A percentile compares a stretch with the other conserved stretches of the same genome.
phyloP scores from a whole-genome alignment of 2,888 invertebrate species.

The Operophtera brumata region DNA sequence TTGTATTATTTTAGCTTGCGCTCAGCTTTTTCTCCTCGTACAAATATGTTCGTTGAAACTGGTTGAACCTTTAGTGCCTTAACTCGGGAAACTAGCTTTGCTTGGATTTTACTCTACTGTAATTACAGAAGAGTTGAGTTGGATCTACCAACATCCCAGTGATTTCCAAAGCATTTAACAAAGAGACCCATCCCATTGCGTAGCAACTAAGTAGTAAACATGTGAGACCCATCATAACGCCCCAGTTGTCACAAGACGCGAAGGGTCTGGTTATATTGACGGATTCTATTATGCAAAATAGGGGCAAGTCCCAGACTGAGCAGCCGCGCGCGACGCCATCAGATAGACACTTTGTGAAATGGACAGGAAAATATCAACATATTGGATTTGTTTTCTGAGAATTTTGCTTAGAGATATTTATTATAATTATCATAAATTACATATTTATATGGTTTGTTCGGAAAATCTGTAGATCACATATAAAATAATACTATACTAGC shows the following conservation, averaged over 20 bases:
- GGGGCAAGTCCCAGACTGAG: background rate
- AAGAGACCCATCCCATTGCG: background rate
- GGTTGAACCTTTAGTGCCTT: too few species aligned
- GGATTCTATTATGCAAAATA: slow-evolving; percentile 19
- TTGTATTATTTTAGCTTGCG: too few species aligned
- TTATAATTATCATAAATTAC: too few species aligned
- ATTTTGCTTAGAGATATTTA: background rate
- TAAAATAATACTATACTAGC: too few species aligned
- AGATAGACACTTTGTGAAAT: background rate
- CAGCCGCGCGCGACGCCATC: slow-evolving; percentile 4
- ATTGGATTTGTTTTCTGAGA: background rate
- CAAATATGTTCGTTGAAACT: too few species aligned
- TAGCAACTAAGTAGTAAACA: background rate
- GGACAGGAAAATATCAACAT: background rate
- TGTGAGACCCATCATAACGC: background rate
- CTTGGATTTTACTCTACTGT: too few species aligned
- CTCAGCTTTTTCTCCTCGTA: too few species aligned
- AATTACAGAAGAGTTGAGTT: too few species aligned
- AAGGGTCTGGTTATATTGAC: slow-evolving; percentile 12
- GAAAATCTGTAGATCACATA: too few species aligned
- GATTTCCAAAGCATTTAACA: background rate
- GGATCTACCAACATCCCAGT: background rate
- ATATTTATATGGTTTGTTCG: too few species aligned
- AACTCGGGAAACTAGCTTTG: too few species aligned
- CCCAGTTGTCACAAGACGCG: background rate